Evolutionary conservation across 2,797 vertebrate genomes (phyloP), one percentile per base, ranked within the genome.

Genomic region (Cottoperca gobio): DNA sequence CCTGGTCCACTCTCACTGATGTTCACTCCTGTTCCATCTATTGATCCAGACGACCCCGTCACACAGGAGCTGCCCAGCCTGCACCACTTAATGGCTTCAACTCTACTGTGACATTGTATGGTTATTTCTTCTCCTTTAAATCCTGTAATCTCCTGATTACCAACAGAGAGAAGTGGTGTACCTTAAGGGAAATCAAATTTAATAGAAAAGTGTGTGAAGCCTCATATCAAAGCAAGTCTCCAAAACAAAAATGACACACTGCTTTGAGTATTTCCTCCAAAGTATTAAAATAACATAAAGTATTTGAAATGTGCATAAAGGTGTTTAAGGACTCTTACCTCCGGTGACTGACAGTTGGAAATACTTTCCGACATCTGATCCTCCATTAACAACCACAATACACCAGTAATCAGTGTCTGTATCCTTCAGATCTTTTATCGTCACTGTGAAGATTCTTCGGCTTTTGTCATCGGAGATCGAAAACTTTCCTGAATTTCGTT

Each of bases 341-440:
- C 0, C 5, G 7, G 57, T 75, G 61, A 77, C 23, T 14, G 61
- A 73, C 28, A 89, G 63, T 0, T 65, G 3, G 68, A 91, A 88
- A 23, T 6, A 1, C 0, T 1, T 0, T 37, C 21, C 0, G 0
- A 0, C 2, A 73, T 85, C 84, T 12, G 0, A 0, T 1, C 12
- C 46, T 0, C 0, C 0, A 1, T 54, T 0, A 4, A 71, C 76
- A 49, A 85, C 73, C 67, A 91, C 86, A 76, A 0, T 5, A 74
- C 87, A 91, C 87, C 86, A 91, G 54, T 70, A 86, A 54, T 60
- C 0, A 33, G 10, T 1, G 24, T 76, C 64, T 0, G 0, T 55
- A n/a, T n/a, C n/a, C n/a, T n/a, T n/a, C 28, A 73, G 13, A 1
- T 74, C 0, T 2, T 54, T 86, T 23, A 91, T 69, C 1, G 71